These are phyloP conservation scores for Himalopsyche kuldschensis DNA, from an alignment of 2,888 invertebrate species.

Conservation along the genomic window DNA sequence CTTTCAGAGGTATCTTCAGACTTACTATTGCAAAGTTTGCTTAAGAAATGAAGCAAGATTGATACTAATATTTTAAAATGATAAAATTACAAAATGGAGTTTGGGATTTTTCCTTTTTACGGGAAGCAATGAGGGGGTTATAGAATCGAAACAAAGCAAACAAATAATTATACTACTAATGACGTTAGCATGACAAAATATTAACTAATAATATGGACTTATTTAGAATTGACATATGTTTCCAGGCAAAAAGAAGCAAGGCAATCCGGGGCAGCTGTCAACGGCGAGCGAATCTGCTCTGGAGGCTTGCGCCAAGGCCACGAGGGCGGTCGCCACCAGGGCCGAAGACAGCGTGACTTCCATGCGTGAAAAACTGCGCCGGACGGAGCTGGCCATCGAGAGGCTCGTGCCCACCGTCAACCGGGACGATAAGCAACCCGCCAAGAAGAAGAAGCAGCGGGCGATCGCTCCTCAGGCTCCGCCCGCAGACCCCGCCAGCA, in stretches of 20 bases:
- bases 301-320: constrained; percentile 42
- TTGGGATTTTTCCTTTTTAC: too few relatives aligned
- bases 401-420: neutral
- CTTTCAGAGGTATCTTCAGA: too few relatives aligned
- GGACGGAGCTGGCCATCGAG: neutral
- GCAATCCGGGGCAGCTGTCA: constrained; percentile 36
- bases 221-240: too few relatives aligned
- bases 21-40: too few relatives aligned
- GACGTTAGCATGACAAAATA: too few relatives aligned
- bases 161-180: too few relatives aligned
- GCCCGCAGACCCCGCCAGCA: constrained; percentile 23
- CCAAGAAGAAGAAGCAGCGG: neutral
- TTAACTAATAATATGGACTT: too few relatives aligned
- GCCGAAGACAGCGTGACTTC: neutral
- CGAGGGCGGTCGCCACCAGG: neutral
- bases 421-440: neutral
- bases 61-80: too few relatives aligned
- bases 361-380: constrained; percentile 7
- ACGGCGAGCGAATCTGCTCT: constrained; percentile 40
- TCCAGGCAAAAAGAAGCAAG: constrained; percentile 25
- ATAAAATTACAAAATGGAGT: too few relatives aligned
- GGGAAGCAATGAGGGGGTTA: too few relatives aligned
- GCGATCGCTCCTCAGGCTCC: neutral
- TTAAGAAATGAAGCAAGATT: too few relatives aligned
- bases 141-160: too few relatives aligned